Conservation (phyloP, 2,888 invertebrate genomes). For the Dryobotodes eremita region DNA sequence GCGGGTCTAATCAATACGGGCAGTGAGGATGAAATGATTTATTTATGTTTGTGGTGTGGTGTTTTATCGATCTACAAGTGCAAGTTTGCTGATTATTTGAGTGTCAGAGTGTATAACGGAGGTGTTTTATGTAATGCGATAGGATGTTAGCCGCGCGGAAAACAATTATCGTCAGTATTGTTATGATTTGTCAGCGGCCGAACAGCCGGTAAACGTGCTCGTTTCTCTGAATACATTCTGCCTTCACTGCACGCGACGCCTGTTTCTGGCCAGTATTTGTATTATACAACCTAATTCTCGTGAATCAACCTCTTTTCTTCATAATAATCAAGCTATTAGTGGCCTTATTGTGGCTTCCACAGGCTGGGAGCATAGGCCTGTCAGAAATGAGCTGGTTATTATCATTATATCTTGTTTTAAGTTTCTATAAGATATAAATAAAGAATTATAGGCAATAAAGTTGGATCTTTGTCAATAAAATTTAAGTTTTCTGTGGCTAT, state of each 20-base stretch:
- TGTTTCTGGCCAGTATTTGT: conserved; percentile 44
- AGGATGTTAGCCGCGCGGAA: conserved; percentile 47
- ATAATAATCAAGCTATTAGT: neutral
- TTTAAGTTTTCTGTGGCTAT: neutral
- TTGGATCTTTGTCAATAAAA: neutral
- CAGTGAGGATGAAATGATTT: conserved; percentile 53
- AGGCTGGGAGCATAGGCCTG: neutral
- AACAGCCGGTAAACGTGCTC: conserved; percentile 42
- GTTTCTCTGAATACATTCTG: conserved; percentile 50
- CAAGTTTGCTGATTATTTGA: conserved; percentile 45
- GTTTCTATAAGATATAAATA: conserved; percentile 3
- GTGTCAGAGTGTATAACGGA: conserved; percentile 25
- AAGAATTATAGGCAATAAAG: neutral
- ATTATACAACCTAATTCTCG: conserved; percentile 40
- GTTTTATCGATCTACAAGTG: conserved; percentile 68
- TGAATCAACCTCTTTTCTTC: conserved; percentile 44
- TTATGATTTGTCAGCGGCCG: conserved; percentile 56
- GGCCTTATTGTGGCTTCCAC: conserved; percentile 3
- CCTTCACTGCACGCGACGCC: conserved; percentile 17
- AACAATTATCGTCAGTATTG: conserved; percentile 47
- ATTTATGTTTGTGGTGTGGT: conserved; percentile 67
- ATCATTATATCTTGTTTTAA: neutral
- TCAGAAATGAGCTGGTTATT: conserved; percentile 2
- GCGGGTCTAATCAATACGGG: conserved; percentile 60
- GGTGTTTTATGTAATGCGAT: conserved; percentile 67